These are phyloP conservation scores for Palythoa grandiflora DNA, from an alignment of 92 coral and sea anemone species.

Conservation along the genomic window DNA sequence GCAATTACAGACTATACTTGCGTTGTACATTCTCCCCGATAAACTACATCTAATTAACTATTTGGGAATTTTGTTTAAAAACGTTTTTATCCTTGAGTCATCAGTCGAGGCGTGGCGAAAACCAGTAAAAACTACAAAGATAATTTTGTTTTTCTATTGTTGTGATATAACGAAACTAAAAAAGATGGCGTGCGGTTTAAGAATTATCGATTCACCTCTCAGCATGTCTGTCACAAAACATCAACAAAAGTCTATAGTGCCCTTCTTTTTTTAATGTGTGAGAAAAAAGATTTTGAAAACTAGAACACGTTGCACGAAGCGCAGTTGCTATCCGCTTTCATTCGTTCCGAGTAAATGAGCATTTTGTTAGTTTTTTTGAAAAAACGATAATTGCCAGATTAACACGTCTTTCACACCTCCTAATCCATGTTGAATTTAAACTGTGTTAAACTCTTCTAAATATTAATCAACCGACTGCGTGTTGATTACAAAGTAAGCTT, in stretches of 20 bases:
- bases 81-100: slow-evolving; percentile 1
- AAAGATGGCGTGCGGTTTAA: slow-evolving; percentile 40
- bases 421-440: slow-evolving; percentile 45
- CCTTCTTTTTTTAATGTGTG: neutral
- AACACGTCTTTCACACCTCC: slow-evolving; percentile 40
- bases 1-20: neutral
- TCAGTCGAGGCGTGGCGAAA: slow-evolving; percentile 49
- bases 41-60: slow-evolving; percentile 2
- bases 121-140: slow-evolving; percentile 16
- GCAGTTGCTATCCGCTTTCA: slow-evolving; percentile 21
- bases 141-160: slow-evolving; percentile 8
- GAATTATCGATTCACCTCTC: slow-evolving; percentile 28
- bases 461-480: slow-evolving; percentile 29
- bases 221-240: slow-evolving; percentile 31
- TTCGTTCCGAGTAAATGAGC: neutral
- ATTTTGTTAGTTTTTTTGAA: slow-evolving; percentile 21
- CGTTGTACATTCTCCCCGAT: neutral
- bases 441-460: slow-evolving; percentile 46
- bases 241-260: slow-evolving; percentile 28
- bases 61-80: slow-evolving; percentile 11
- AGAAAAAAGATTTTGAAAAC: neutral
- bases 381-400: slow-evolving; percentile 9
- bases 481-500: slow-evolving; percentile 44
- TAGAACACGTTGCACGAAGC: slow-evolving; percentile 17
- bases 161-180: slow-evolving; percentile 9